Conservation (phyloP, 2,113 vertebrate genomes). For the Triplophysa rosa region DNA sequence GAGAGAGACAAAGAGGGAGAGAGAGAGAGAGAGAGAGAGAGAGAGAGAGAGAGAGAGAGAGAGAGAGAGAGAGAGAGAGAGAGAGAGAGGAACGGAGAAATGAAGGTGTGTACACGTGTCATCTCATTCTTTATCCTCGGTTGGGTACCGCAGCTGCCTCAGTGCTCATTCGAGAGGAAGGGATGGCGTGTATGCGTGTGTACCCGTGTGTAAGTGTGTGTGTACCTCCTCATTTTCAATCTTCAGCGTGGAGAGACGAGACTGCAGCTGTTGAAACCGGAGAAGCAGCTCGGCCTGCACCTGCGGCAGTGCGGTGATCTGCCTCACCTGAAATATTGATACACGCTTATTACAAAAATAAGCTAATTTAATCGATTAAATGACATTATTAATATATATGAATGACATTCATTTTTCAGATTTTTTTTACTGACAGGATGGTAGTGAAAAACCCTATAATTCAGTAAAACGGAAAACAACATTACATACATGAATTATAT, state of each 20-base stretch:
- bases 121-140: slow-evolving; percentile 96
- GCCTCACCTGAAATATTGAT: slow-evolving; percentile 80
- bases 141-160: slow-evolving; percentile 84
- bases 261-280: slow-evolving; percentile 94
- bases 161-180: slow-evolving; percentile 19
- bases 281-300: slow-evolving; percentile 93
- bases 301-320: slow-evolving; percentile 91
- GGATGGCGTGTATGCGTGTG: not conserved
- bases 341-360: not conserved
- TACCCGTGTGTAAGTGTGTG: slow-evolving; percentile 4
- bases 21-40: too few species aligned
- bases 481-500: too few species aligned
- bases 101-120: slow-evolving; percentile 48
- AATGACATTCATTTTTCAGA: too few species aligned
- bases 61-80: too few species aligned
- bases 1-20: too few species aligned
- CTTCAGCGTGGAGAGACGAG: slow-evolving; percentile 90
- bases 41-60: too few species aligned
- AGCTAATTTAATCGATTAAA: too few species aligned
- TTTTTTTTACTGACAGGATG: too few species aligned
- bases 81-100: slow-evolving; percentile 31
- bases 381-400: too few species aligned
- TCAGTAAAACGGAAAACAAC: too few species aligned
- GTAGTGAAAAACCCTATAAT: too few species aligned
- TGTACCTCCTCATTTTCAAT: slow-evolving; percentile 97